Evolutionary conservation across 2,888 invertebrate genomes (phyloP).

Genomic region (Thymelicus lineola): DNA sequence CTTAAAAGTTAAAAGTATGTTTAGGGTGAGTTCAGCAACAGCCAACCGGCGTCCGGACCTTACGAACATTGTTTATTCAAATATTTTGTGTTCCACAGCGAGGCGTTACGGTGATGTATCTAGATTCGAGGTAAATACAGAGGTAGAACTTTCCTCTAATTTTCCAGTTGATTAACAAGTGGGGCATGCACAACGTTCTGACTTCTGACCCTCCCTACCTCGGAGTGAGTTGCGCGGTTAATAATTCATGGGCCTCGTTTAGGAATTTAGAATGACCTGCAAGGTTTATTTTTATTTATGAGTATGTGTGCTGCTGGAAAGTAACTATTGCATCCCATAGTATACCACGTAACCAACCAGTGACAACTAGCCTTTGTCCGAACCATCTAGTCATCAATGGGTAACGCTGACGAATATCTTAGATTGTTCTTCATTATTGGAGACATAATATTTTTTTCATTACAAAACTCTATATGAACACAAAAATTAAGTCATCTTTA

Average conservation of each 20-base stretch:
- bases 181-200: slow-evolving; percentile 4
- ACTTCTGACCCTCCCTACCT: slow-evolving; percentile 5
- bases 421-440: too few relatives aligned
- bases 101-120: not conserved
- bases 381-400: too few relatives aligned
- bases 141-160: slow-evolving; percentile 3
- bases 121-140: not conserved
- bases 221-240: not conserved
- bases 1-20: not conserved
- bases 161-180: not conserved
- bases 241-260: slow-evolving; percentile 1
- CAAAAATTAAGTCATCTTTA: not conserved
- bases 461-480: too few relatives aligned
- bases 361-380: too few relatives aligned
- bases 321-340: too few relatives aligned
- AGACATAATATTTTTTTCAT: too few relatives aligned
- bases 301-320: too few relatives aligned
- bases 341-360: too few relatives aligned
- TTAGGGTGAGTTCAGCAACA: not conserved
- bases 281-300: not conserved
- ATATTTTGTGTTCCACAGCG: not conserved
- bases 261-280: not conserved
- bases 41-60: not conserved
- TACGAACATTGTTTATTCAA: slow-evolving; percentile 7
- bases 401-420: too few relatives aligned